These are phyloP conservation scores for Artibeus jamaicensis DNA, from an alignment of 2,797 vertebrate genomes.

Conservation along the genomic window DNA sequence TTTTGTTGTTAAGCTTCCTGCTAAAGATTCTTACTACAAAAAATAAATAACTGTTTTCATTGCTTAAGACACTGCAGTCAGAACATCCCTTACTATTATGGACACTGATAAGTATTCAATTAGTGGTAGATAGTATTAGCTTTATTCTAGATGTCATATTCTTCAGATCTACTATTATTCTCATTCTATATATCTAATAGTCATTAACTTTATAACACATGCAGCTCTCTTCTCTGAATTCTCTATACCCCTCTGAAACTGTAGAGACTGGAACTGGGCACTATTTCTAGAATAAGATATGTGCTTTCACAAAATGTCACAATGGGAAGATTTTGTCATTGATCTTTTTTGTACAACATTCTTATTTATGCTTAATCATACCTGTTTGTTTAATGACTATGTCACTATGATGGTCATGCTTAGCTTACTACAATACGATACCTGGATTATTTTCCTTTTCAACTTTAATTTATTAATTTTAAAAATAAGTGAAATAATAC, in stretches of 20 bases:
- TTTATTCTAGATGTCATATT: background rate
- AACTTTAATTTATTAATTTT: background rate
- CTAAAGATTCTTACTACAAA: background rate
- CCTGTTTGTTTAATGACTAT: background rate
- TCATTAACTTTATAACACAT: background rate
- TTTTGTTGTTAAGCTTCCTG: too few relatives aligned
- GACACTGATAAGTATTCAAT: background rate
- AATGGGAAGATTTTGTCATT: background rate
- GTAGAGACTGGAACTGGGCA: background rate
- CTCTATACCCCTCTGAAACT: background rate
- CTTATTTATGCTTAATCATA: conserved; percentile 31
- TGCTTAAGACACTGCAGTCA: background rate
- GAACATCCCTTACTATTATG: conserved; percentile 10
- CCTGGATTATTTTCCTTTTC: background rate
- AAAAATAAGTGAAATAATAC: background rate
- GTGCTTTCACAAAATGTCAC: conserved; percentile 11
- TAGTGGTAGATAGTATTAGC: background rate
- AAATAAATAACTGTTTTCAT: background rate
- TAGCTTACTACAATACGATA: background rate
- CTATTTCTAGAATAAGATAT: background rate
- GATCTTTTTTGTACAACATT: conserved; percentile 24
- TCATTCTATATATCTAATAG: background rate
- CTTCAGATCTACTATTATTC: background rate
- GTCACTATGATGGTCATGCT: background rate
- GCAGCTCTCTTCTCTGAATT: background rate